These are phyloP conservation scores for Andrena minutula DNA, from an alignment of 2,888 invertebrate species.

Conservation along the genomic window DNA sequence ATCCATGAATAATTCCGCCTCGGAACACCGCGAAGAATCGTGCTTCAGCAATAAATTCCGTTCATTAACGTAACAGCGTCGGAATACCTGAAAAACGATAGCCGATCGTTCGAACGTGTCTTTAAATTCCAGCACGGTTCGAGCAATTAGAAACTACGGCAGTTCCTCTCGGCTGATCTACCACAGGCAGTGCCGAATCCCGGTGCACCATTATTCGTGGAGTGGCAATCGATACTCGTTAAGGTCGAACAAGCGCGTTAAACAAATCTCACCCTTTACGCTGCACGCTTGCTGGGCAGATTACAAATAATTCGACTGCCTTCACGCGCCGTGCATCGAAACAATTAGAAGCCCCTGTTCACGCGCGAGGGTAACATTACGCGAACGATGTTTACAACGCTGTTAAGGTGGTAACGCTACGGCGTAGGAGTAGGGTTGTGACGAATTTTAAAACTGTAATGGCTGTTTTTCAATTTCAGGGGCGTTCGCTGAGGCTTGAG, in stretches of 20 bases:
- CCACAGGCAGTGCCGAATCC: slow-evolving; percentile 12
- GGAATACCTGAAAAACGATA: slow-evolving; percentile 17
- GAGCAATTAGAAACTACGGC: slow-evolving; percentile 41
- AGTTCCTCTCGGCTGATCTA: slow-evolving; percentile 27
- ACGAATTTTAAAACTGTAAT: no score
- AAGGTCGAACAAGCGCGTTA: slow-evolving; percentile 41
- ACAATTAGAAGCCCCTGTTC: background rate
- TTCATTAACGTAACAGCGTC: slow-evolving; percentile 7
- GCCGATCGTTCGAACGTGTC: slow-evolving; percentile 19
- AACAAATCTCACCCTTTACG: slow-evolving; percentile 45
- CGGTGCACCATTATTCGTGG: slow-evolving; percentile 45
- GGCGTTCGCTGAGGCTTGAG: no score
- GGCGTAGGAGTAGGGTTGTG: no score
- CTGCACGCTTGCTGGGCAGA: slow-evolving; percentile 7
- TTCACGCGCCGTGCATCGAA: slow-evolving; percentile 4
- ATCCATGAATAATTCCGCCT: slow-evolving; percentile 37
- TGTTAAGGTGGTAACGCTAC: no score
- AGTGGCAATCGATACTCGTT: slow-evolving; percentile 56
- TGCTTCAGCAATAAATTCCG: slow-evolving; percentile 25
- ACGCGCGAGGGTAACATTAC: background rate
- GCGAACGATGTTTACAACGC: background rate
- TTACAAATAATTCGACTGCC: slow-evolving; percentile 31
- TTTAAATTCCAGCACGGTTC: slow-evolving; percentile 20
- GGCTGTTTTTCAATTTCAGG: no score
- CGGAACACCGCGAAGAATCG: slow-evolving; percentile 7